Base-by-base conservation (phyloP, 92 coral and sea anemone species). In the Epizoanthus scotinus region DNA sequence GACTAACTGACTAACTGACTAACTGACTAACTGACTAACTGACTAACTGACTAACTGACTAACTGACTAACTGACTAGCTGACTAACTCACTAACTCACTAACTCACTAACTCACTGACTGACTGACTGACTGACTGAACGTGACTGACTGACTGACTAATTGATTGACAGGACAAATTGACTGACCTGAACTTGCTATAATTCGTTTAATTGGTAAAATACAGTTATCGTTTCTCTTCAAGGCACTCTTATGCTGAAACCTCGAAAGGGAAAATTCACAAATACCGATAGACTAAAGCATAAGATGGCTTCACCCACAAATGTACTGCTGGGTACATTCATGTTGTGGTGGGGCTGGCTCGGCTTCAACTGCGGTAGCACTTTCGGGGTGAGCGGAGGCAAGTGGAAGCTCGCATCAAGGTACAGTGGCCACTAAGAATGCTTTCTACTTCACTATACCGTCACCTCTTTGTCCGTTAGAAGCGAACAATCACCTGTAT, bases 321-420 rank as follows among this genome's bases (percentile, higher is more conserved):
- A 90, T 63, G 98, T 94, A 8, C 73, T 94, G 29, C 86, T 94
- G 25, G 98, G 98, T 8, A 94, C 98, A 1, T 94, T 94, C 61
- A 94, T 94, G 98, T 24, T 94, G 34, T 94, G 98, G 98, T 94
- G 98, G 98, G 98, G 98, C 5, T 94, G 98, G 98, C 89, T 94
- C n/a, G 98, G 98, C 0, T 94, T 94, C 70, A 94, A 92, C 83
- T 94, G 98, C 71, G 98, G 98, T 19, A 94, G 98, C 74, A 94
- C 98, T 8, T 94, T 94, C 85, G 98, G 98, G 1, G 89, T 92
- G 22, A 94, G 92, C 53, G 98, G 98, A 42, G 89, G 75, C 54
- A 94, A 94, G 34, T 94, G 98, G 98, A 92, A 94, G 71, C 90
- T 94, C 3, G 98, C 97, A 22, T 91, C 97, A 36, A 94, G 98